Percentiles rank a stretch among this genome's conserved stretches.
These are phyloP conservation scores for Galeopterus variegatus DNA, from an alignment of 2,113 vertebrate genomes.

Conservation along the genomic window DNA sequence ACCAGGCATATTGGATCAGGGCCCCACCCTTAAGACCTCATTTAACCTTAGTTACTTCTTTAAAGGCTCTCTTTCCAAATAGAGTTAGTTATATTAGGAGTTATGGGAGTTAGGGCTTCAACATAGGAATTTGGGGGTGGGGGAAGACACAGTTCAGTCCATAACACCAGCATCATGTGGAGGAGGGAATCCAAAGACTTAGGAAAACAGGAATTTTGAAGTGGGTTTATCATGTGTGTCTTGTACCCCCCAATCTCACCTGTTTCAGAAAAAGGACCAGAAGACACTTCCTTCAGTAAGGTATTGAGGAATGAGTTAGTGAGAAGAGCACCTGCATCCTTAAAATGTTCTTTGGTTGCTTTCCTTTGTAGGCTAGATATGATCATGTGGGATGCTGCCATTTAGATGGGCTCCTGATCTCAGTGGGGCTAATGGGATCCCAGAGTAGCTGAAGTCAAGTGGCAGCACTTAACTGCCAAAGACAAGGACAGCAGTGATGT, in stretches of 20 bases:
- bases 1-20: background rate
- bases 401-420: background rate
- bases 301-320: background rate
- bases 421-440: background rate
- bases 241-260: background rate
- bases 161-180: background rate
- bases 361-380: background rate
- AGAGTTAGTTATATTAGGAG: too few species aligned
- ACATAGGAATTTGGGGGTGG: background rate
- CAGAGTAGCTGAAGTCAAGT: background rate
- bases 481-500: background rate
- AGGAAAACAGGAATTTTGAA: background rate
- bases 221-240: background rate
- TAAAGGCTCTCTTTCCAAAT: too few species aligned
- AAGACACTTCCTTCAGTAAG: background rate
- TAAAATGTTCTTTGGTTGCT: background rate
- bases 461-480: background rate
- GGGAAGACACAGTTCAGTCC: background rate
- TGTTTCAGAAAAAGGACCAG: background rate
- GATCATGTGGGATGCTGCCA: background rate
- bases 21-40: too few species aligned
- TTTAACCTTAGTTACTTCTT: too few species aligned
- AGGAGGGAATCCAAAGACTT: background rate
- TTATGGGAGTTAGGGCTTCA: background rate
- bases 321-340: background rate